phyloP scores from a whole-genome alignment of 2,797 vertebrate genomes.

The Dendrocincla fuliginosa region DNA sequence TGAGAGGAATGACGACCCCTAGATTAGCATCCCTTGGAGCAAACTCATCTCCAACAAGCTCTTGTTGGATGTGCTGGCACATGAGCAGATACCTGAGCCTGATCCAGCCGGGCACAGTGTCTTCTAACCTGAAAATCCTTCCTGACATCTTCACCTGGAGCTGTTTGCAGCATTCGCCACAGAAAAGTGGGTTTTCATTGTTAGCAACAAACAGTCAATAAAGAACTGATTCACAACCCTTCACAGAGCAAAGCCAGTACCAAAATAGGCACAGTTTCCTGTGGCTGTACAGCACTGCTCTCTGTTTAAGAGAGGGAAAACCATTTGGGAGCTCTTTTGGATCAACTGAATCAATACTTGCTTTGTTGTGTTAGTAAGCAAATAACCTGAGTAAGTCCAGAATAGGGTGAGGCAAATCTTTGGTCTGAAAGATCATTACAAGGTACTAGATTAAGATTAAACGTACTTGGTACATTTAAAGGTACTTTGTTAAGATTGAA shows the following conservation, averaged over 20 bases:
- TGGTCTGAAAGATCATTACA: not conserved
- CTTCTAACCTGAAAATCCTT: not conserved
- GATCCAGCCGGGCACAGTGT: not conserved
- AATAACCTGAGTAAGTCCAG: not conserved
- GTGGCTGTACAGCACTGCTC: not conserved
- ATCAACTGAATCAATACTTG: not conserved
- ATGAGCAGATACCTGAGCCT: not conserved
- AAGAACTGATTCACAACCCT: not conserved
- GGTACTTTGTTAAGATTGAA: constrained; percentile 13
- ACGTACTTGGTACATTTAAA: not conserved
- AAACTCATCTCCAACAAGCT: not conserved
- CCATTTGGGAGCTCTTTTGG: not conserved
- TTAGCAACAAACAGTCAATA: not conserved
- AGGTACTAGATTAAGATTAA: not conserved
- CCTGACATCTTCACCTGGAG: not conserved
- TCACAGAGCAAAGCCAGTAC: not conserved
- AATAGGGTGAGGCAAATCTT: not conserved
- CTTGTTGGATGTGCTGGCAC: not conserved
- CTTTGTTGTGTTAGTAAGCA: not conserved
- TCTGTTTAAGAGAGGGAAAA: not conserved
- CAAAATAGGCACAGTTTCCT: not conserved
- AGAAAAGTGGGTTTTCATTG: not conserved
- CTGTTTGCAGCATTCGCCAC: not conserved
- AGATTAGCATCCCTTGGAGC: not conserved
- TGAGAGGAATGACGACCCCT: not conserved